These are phyloP conservation scores for Homarus americanus DNA, from an alignment of 1,140 invertebrate genomes.

Conservation along the genomic window DNA sequence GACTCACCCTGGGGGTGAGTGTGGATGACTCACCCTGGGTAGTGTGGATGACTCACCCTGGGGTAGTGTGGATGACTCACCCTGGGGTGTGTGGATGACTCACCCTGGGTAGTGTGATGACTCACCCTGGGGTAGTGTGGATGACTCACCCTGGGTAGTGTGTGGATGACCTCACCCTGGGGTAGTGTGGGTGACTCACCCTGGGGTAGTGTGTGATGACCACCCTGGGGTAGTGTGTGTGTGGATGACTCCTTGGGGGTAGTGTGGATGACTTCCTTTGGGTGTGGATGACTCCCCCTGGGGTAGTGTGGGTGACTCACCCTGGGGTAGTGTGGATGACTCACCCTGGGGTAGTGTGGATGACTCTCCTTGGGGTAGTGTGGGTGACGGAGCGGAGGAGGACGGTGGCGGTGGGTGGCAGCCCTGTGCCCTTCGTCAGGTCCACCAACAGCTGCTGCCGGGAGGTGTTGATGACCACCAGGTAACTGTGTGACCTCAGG, in stretches of 20 bases:
- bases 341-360: too few species aligned
- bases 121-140: too few species aligned
- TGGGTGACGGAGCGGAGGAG: not conserved
- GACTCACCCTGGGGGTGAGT: not conserved
- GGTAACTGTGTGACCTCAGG: not conserved
- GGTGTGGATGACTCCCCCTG: not conserved
- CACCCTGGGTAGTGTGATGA: not conserved
- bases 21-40: not conserved
- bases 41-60: not conserved
- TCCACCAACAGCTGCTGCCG: constrained; percentile 28
- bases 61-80: not conserved
- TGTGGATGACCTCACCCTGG: too few species aligned
- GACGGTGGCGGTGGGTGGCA: too few species aligned
- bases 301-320: too few species aligned
- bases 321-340: too few species aligned
- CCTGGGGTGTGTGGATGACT: not conserved
- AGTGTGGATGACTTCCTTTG: not conserved
- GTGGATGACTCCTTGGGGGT: not conserved
- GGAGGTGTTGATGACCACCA: constrained; percentile 45
- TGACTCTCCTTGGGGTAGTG: not conserved
- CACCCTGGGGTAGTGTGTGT: not conserved
- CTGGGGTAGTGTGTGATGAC: not conserved
- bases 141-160: not conserved
- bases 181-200: not conserved
- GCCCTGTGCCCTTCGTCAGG: constrained; percentile 19